Percentiles rank a stretch among this genome's conserved stretches.
These are phyloP conservation scores for Erpornis zantholeuca DNA, from an alignment of 2,113 vertebrate genomes.

Conservation along the genomic window DNA sequence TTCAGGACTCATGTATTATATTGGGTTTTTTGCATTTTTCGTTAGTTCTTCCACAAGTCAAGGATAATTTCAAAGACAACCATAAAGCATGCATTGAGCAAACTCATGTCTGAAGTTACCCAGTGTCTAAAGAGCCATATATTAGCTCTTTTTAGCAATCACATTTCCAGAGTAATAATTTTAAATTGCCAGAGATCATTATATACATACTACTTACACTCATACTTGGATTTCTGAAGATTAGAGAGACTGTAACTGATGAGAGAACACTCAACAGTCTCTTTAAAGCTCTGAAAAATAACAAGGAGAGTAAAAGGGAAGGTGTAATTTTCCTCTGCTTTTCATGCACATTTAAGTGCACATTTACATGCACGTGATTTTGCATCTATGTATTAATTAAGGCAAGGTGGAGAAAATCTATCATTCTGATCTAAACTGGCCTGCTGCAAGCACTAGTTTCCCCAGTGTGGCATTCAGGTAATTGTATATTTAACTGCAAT, in stretches of 20 bases:
- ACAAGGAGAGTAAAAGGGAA: not conserved
- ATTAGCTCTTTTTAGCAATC: not conserved
- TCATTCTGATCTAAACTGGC: not conserved
- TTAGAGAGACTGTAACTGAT: not conserved
- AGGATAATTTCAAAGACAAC: not conserved
- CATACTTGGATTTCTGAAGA: not conserved
- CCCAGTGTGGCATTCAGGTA: not conserved
- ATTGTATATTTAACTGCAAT: not conserved
- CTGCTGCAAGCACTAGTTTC: not conserved
- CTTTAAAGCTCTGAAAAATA: not conserved
- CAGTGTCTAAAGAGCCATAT: not conserved
- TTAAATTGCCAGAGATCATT: not conserved
- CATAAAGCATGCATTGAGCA: not conserved
- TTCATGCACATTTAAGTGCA: not conserved
- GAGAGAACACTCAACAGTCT: not conserved
- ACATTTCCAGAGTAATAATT: not conserved
- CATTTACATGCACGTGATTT: not conserved
- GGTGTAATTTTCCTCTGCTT: not conserved
- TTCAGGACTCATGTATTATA: not conserved
- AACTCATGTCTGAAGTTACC: not conserved
- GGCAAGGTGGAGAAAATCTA: not conserved
- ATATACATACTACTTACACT: not conserved
- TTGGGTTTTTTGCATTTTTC: not conserved
- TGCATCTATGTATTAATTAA: not conserved
- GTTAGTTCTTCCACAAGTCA: not conserved